Base-by-base conservation (phyloP, 2,888 invertebrate species). In the Lepetodrilus schrolli region DNA sequence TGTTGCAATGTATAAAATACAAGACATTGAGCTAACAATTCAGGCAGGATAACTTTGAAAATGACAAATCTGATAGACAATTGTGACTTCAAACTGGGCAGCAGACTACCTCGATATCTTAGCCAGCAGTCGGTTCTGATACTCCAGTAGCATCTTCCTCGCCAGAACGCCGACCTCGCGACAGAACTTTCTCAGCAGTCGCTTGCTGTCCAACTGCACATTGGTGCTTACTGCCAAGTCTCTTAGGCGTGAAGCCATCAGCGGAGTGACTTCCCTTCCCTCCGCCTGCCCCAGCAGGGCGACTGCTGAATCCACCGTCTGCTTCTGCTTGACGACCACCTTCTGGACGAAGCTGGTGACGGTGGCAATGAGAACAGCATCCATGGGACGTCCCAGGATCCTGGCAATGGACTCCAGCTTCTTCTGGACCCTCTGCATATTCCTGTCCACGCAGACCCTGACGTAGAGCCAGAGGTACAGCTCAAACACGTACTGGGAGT, bases 191-290 rank as follows among this genome's bases (percentile, higher is more conserved):
- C 58, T 69, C 30, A 78, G 50, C 38, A 80, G 65, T 5, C 73
- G 68, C 3, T 73, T 26, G 1, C 78, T 78, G 4, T 80, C 78
- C 66, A 80, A 73, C 36, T 71, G 70, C 17, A 79, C 72, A 37
- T 78, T 80, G 38, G 80, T 70, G 37, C 77, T 43, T 23, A 74
- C 58, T 38, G 79, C 71, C 4, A 77, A 70, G 26, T 76, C 73
- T 36, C 74, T 66, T 17, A 81, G 38, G 8, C 37, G 30, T 5
- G 51, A n/a, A 1, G 77, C 68, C 13, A 48, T 37, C 34, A 49
- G 37, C 8, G 65, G 69, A 17, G 48, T 71, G 5, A 77, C 68
- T 2, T 23, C 43, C 49, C 71, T 23, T 7, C 47, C 13, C 4
- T 58, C 47, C 20, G 51, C 71, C 8, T 75, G 37, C 21, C 49